Evolutionary conservation across 2,113 vertebrate species (phyloP), one percentile per base, ranked within the genome.

Genomic region (Proterorhinus semilunaris): DNA sequence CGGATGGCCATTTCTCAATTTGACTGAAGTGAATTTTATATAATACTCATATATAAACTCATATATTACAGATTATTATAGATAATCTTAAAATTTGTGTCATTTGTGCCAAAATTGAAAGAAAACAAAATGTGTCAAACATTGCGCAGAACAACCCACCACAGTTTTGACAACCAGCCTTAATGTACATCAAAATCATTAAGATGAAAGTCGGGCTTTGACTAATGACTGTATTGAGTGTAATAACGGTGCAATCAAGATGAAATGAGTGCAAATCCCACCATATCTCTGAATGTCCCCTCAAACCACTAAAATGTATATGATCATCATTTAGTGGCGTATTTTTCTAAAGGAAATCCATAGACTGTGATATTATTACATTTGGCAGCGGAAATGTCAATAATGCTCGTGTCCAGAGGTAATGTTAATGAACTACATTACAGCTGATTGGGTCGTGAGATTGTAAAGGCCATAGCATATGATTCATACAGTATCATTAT

Each of bases 331-430:
- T 44, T 42, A 12, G 36, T 43, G 13, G 36, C 11, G 57, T 44
- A 43, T 36, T 42, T 42, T 58, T 58, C 10, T 58, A 43, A 15
- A 36, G 57, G 57, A 59, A 59, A 59, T 59, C 57, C 36, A 59
- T 61, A 42, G 21, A 36, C 21, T 58, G 42, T 44, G 42, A 45
- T 61, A 61, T 61, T 44, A 44, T 61, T 61, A n/a, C 58, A 61
- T 61, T 44, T 61, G 43, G 57, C 42, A 5, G 15, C 15, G 42
- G 42, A 61, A 61, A 61, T 61, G 58, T 61, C 58, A 61, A 45
- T 61, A 61, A 61, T 45, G 36, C 58, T 44, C 58, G n/a, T 61
- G 45, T 61, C 58, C 58, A 61, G 58, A 61, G 58, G 58, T 61
- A 42, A 45, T 61, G 58, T 61, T 61, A 61, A 61, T 44, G 13